Evolutionary conservation across 2,888 invertebrate genomes (phyloP).

Genomic region (Trachelus tabidus): DNA sequence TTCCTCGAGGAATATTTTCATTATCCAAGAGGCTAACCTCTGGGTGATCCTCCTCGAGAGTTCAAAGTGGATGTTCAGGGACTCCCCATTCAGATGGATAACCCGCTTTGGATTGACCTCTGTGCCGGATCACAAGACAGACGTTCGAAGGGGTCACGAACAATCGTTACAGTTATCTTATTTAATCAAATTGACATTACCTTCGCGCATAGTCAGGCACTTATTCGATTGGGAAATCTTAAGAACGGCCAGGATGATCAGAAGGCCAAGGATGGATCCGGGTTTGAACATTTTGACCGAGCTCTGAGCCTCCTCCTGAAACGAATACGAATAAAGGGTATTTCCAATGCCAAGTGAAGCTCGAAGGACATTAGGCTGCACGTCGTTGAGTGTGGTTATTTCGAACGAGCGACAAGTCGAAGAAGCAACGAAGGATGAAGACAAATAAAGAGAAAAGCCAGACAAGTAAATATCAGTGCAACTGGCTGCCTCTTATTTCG

Average conservation of each 20-base stretch:
- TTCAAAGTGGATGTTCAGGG: slow-evolving; percentile 68
- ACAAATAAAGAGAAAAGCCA: no score
- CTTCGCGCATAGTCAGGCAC: slow-evolving; percentile 52
- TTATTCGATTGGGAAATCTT: slow-evolving; percentile 42
- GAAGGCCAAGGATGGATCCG: slow-evolving; percentile 36
- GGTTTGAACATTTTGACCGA: slow-evolving; percentile 42
- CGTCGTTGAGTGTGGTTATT: no score
- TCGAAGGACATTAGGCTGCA: no score
- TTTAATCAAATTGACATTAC: slow-evolving; percentile 26
- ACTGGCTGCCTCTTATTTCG: no score
- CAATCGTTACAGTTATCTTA: no score
- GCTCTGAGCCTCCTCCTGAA: no score
- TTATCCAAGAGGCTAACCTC: slow-evolving; percentile 70
- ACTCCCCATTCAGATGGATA: slow-evolving; percentile 60
- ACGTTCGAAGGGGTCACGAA: neutral
- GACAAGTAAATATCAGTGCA: no score
- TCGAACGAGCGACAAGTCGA: no score
- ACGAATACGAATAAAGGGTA: no score
- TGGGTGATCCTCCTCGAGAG: slow-evolving; percentile 70
- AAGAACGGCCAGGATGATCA: slow-evolving; percentile 38
- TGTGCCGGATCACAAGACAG: slow-evolving; percentile 42
- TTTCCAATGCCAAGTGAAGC: no score
- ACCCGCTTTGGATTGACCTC: slow-evolving; percentile 68
- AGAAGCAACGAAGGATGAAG: no score
- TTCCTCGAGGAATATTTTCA: slow-evolving; percentile 70